Evolutionary conservation across 2,113 vertebrate genomes (phyloP), one percentile per base, ranked within the genome.

Genomic region (Pterocles burchelli): DNA sequence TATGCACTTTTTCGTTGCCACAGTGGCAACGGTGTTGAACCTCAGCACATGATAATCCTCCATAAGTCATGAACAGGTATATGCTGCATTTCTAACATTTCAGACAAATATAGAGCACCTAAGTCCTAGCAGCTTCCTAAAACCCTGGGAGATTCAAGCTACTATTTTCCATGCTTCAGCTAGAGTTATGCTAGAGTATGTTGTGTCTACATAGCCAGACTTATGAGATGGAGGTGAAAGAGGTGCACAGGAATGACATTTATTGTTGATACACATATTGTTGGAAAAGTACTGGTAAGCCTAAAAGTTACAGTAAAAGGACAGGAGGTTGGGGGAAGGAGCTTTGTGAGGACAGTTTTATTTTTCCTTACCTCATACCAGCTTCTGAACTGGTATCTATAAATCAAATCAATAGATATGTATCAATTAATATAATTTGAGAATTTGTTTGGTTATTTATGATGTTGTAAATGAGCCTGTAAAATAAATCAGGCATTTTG

Each of bases 91-190:
- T 93, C 79, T 93, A 95, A 91, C 31, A 38, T 89, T 90, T 73
- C 75, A 61, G 72, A 93, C 76, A 91, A 97, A 87, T 94, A 92
- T 15, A 92, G 74, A 94, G 55, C 38, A 95, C 85, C 90, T 97
- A 97, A 93, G 65, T 96, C 63, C 75, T 96, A 97, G 90, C 72
- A 96, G 75, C 89, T 94, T 92, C 90, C 88, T 95, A 97, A 94
- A 96, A 68, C 67, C 81, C 71, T 68, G 91, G 84, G 51, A 83
- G 59, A 88, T 51, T 91, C 82, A 97, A 96, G 93, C 51, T 82
- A 89, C 79, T 96, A 85, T 66, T 91, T 94, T 90, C 93, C 96
- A 95, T 96, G 95, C 93, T 95, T 97, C 93, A 82, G 43, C 90
- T 96, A 95, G 91, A 71, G 58, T 93, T 95, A 89, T 36, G 66